phyloP scores from a whole-genome alignment of 2,113 vertebrate species.

The Pterocles gutturalis region DNA sequence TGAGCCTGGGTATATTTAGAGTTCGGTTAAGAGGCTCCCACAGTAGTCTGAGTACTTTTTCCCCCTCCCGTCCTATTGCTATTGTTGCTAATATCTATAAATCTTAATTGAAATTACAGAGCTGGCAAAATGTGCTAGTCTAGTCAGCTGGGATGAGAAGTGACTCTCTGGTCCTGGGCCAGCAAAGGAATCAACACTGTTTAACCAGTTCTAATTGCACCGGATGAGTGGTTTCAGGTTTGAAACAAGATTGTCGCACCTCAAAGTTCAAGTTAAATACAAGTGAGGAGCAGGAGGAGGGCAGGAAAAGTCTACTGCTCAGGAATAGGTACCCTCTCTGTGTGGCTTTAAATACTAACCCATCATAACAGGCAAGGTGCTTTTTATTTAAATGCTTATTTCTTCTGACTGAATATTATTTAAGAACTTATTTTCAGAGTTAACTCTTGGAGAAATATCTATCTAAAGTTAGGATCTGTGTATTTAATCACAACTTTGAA shows the following conservation, averaged over 20 bases:
- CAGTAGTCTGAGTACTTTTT: not conserved
- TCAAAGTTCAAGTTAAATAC: not conserved
- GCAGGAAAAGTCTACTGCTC: not conserved
- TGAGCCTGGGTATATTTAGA: conserved; percentile 3
- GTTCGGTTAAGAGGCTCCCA: not conserved
- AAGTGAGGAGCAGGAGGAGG: no score
- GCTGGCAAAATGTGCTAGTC: not conserved
- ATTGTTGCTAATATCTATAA: conserved; percentile 44
- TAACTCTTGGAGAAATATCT: not conserved
- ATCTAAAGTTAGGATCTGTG: not conserved
- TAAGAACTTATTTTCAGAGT: not conserved
- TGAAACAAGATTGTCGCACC: not conserved
- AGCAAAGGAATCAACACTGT: not conserved
- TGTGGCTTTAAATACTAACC: not conserved
- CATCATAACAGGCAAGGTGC: not conserved
- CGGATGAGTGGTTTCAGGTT: not conserved
- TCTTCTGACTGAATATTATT: not conserved
- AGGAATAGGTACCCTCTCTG: rapidly evolving
- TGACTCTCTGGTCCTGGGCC: not conserved
- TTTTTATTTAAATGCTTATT: not conserved
- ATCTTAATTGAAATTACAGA: conserved; percentile 63
- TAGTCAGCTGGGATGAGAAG: not conserved
- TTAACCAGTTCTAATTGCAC: not conserved
- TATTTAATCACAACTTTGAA: not conserved
- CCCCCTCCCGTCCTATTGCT: not conserved